phyloP scores from a whole-genome alignment of 2,113 vertebrate genomes.

The Chaetodon auriga region DNA sequence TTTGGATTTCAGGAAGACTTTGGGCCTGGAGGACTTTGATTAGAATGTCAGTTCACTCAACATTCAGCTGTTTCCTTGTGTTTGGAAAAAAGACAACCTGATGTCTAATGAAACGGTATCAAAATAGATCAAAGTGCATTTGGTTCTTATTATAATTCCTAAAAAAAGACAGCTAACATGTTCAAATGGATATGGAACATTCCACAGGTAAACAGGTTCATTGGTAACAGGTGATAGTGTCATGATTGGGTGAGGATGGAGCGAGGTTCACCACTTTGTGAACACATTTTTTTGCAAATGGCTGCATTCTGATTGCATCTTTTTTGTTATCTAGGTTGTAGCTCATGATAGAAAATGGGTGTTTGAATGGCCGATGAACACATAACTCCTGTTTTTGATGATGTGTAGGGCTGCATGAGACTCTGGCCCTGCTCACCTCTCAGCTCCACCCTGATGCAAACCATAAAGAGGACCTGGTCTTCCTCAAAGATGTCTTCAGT shows the following conservation, averaged over 20 bases:
- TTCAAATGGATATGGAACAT: not conserved
- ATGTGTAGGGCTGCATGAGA: constrained; percentile 90
- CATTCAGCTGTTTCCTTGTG: no score
- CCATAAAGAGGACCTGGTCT: constrained; percentile 93
- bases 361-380: not conserved
- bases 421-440: constrained; percentile 93
- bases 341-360: not conserved
- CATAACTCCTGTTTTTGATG: not conserved
- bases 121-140: not conserved
- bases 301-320: no score
- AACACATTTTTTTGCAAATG: no score
- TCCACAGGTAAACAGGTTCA: no score
- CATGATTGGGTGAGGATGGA: no score
- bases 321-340: no score
- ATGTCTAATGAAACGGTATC: not conserved
- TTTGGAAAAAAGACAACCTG: not conserved
- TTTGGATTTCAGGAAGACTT: not conserved
- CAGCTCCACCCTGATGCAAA: constrained; percentile 94
- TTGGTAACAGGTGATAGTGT: no score
- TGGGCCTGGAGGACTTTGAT: not conserved
- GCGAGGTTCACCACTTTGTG: no score
- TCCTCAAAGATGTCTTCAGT: constrained; percentile 93
- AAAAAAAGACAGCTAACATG: not conserved
- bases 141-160: not conserved
- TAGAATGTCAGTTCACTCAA: not conserved